These are phyloP conservation scores for Daktulosphaira vitifoliae DNA, from an alignment of 1,140 invertebrate genomes.

Conservation along the genomic window DNA sequence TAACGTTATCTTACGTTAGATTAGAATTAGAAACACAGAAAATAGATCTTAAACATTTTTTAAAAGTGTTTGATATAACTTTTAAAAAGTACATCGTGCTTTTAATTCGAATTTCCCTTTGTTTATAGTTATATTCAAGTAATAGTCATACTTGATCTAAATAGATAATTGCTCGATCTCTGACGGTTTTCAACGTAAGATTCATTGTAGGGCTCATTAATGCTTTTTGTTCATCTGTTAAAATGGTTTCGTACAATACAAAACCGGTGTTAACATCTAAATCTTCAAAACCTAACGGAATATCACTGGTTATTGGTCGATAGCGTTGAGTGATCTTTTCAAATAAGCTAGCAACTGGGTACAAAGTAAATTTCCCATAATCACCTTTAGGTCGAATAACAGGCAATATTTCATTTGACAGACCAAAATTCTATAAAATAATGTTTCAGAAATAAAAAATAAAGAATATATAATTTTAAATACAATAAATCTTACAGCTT, in stretches of 20 bases:
- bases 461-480: background rate
- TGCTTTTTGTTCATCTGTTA: slow-evolving; percentile 1
- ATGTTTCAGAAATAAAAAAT: background rate
- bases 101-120: no score
- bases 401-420: slow-evolving; percentile 41
- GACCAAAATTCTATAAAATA: slow-evolving; percentile 44
- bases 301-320: background rate
- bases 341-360: background rate
- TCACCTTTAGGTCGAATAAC: slow-evolving; percentile 2
- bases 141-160: background rate
- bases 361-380: slow-evolving; percentile 6
- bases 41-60: no score
- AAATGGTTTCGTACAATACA: slow-evolving; percentile 21
- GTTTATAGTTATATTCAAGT: no score
- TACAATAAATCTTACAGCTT: slow-evolving; percentile 45
- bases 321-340: slow-evolving; percentile 1
- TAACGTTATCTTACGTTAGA: no score
- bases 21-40: no score
- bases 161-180: slow-evolving; percentile 7
- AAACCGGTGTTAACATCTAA: slow-evolving; percentile 1
- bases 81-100: no score
- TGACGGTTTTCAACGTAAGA: background rate
- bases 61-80: no score
- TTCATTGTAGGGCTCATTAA: slow-evolving; percentile 45
- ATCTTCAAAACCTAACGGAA: background rate